These are phyloP conservation scores for Rhinoraja longicauda DNA, from an alignment of 2,797 vertebrate species.

Conservation along the genomic window DNA sequence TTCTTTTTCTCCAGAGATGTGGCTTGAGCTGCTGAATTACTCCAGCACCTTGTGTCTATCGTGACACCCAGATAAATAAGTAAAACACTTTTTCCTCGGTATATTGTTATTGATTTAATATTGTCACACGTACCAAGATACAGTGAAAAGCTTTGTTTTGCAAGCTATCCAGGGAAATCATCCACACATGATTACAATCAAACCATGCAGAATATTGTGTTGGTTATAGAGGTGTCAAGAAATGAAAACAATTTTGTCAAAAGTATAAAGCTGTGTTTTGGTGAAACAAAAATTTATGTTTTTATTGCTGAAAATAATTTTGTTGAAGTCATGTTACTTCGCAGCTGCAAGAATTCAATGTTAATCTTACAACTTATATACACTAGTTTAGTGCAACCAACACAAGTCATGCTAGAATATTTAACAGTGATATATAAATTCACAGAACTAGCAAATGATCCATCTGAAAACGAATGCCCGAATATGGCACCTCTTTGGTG, in stretches of 20 bases:
- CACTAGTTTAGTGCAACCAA: not conserved
- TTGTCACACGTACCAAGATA: too few species aligned
- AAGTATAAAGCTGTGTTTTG: not conserved
- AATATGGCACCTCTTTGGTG: not conserved
- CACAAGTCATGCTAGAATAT: not conserved
- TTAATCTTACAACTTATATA: not conserved
- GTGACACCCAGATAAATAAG: not conserved
- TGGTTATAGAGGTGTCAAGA: not conserved
- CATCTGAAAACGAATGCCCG: not conserved
- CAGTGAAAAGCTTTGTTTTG: too few species aligned
- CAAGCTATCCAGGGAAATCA: too few species aligned
- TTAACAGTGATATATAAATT: not conserved
- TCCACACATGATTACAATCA: too few species aligned
- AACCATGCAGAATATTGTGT: too few species aligned
- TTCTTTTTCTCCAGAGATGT: too few species aligned
- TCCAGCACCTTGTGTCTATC: too few species aligned
- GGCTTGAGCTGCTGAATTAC: too few species aligned
- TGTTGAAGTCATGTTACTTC: not conserved
- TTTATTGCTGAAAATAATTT: not conserved
- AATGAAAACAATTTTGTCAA: not conserved
- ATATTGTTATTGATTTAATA: too few species aligned
- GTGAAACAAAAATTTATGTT: not conserved
- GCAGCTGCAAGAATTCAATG: not conserved
- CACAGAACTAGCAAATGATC: not conserved
- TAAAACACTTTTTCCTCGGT: too few species aligned